These are phyloP conservation scores for Automeris io DNA, from an alignment of 2,888 invertebrate genomes.

Conservation along the genomic window DNA sequence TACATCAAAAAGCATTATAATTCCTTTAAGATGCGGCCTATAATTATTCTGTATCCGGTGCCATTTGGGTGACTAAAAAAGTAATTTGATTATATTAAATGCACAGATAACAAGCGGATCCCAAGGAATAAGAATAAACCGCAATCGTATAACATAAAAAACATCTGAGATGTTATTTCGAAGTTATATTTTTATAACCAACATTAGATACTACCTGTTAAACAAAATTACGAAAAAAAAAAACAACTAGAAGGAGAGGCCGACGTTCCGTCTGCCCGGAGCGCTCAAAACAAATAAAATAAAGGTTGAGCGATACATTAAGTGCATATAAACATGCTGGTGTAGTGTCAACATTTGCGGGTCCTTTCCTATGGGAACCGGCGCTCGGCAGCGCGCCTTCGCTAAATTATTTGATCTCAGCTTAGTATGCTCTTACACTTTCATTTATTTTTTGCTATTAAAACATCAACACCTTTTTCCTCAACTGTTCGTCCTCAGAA, in stretches of 20 bases:
- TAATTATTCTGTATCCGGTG: conserved; percentile 41
- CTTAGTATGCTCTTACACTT: conserved; percentile 38
- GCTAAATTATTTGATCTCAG: conserved; percentile 64
- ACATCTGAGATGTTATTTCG: conserved; percentile 22
- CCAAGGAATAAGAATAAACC: conserved; percentile 5
- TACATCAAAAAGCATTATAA: conserved; percentile 43
- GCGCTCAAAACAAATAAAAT: conserved; percentile 67
- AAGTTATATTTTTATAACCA: conserved; percentile 50
- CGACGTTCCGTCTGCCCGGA: conserved; percentile 68
- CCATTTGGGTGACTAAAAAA: conserved; percentile 16
- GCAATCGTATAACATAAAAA: conserved; percentile 11
- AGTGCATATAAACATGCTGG: conserved; percentile 76
- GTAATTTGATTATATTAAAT: conserved; percentile 14
- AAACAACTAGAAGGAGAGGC: conserved; percentile 61
- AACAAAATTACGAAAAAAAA: conserved; percentile 68
- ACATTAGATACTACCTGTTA: conserved; percentile 64
- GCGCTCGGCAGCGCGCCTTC: conserved; percentile 31
- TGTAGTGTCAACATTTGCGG: conserved; percentile 74
- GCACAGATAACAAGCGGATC: conserved; percentile 7
- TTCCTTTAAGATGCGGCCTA: conserved; percentile 30
- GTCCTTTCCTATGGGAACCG: conserved; percentile 73
- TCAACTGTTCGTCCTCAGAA: conserved; percentile 32
- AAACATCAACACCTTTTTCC: conserved; percentile 59
- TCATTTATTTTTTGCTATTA: conserved; percentile 72
- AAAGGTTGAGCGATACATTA: conserved; percentile 74